Conservation (phyloP, 2,113 vertebrate genomes). For the Pelecanoides urinatrix region DNA sequence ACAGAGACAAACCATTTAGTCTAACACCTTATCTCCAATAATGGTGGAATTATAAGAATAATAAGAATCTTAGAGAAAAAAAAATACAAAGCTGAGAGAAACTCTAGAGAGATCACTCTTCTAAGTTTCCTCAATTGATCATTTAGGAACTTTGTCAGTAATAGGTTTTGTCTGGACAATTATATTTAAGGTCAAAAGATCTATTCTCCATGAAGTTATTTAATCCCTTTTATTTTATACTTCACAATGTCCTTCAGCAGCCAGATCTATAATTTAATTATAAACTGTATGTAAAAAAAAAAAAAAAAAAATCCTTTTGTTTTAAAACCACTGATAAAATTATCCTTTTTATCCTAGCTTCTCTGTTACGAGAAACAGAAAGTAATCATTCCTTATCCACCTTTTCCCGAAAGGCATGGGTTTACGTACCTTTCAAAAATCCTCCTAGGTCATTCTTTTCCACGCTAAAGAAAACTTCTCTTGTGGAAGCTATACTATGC, state of each 20-base stretch:
- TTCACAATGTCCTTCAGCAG: background rate
- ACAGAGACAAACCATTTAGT: background rate
- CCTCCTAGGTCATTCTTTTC: background rate
- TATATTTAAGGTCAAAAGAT: background rate
- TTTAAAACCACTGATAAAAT: background rate
- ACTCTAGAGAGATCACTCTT: background rate
- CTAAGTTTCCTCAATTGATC: background rate
- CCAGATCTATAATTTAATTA: background rate
- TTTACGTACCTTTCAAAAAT: background rate
- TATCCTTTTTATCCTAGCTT: background rate
- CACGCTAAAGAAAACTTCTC: background rate
- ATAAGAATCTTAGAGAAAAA: background rate
- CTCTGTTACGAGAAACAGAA: background rate
- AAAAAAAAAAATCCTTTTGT: accelerated
- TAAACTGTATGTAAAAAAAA: background rate
- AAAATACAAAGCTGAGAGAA: background rate
- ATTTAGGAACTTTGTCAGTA: background rate
- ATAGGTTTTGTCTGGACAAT: background rate
- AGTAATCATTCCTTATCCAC: background rate
- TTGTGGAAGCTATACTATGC: background rate
- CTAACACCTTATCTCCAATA: background rate
- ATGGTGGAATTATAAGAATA: background rate
- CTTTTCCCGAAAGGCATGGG: background rate
- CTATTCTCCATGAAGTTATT: background rate
- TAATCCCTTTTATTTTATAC: no score